A percentile compares a stretch with the other conserved stretches of the same genome.
phyloP scores from a whole-genome alignment of 2,113 vertebrate species.

The Colaptes auratus region DNA sequence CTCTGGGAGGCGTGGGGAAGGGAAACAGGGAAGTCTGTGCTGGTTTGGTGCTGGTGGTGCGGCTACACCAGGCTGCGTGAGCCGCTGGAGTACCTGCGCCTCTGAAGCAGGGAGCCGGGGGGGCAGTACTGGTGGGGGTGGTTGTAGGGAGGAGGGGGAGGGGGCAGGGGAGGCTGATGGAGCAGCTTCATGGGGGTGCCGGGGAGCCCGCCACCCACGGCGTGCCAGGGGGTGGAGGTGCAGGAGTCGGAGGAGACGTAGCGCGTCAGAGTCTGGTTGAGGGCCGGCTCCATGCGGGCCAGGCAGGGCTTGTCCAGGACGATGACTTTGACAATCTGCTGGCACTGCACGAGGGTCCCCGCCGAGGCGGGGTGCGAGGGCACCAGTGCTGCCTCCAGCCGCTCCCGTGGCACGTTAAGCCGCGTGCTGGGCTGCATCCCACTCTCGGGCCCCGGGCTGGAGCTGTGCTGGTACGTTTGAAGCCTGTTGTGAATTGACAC shows the following conservation, averaged over 20 bases:
- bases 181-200: conserved; percentile 81
- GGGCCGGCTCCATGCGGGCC: conserved; percentile 92
- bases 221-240: conserved; percentile 85
- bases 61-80: conserved; percentile 93
- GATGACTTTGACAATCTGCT: conserved; percentile 99
- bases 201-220: conserved; percentile 74
- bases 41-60: conserved; percentile 63
- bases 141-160: conserved; percentile 95
- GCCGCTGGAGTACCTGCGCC: conserved; percentile 92
- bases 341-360: conserved; percentile 97
- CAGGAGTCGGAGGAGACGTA: conserved; percentile 92
- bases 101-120: conserved; percentile 89
- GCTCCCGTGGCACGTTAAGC: conserved; percentile 86
- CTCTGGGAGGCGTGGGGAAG: not conserved
- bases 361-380: conserved; percentile 83
- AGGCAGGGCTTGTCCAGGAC: conserved; percentile 96
- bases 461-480: conserved; percentile 98
- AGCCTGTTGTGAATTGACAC: conserved; percentile 99
- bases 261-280: conserved; percentile 91
- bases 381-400: conserved; percentile 82
- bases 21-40: conserved; percentile 58
- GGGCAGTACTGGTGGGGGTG: conserved; percentile 96
- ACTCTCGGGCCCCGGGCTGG: conserved; percentile 87
- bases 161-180: conserved; percentile 92
- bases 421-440: conserved; percentile 80